A percentile compares a stretch with the other conserved stretches of the same genome.
phyloP scores from a whole-genome alignment of 2,888 invertebrate genomes.

The Polyommatus icarus region DNA sequence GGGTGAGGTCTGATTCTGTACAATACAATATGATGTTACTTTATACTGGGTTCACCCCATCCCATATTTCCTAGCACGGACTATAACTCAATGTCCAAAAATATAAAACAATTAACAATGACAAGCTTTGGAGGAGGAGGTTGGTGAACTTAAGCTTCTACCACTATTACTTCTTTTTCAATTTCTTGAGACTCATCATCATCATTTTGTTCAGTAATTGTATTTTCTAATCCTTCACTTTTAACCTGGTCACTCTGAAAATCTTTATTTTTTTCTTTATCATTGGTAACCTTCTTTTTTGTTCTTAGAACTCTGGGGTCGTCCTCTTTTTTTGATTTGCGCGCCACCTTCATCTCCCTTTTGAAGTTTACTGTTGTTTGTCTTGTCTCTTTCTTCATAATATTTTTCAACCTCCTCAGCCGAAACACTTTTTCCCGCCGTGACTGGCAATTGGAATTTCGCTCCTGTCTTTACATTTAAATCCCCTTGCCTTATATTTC shows the following conservation, averaged over 20 bases:
- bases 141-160: conserved; percentile 1
- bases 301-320: background rate
- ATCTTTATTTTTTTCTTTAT: no score
- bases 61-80: no score
- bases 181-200: conserved; percentile 6
- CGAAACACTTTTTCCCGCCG: conserved; percentile 39
- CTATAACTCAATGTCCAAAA: no score
- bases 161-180: conserved; percentile 5
- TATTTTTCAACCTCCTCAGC: conserved; percentile 39
- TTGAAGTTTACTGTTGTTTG: conserved; percentile 8
- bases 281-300: no score
- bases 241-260: no score
- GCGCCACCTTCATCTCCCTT: conserved; percentile 3
- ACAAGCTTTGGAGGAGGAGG: conserved; percentile 8
- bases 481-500: conserved; percentile 37
- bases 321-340: conserved; percentile 8
- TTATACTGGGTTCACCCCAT: no score
- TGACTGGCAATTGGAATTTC: conserved; percentile 41
- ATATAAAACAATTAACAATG: no score
- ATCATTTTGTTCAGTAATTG: conserved; percentile 12
- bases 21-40: no score
- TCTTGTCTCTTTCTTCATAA: conserved; percentile 37
- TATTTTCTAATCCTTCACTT: background rate
- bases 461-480: conserved; percentile 36
- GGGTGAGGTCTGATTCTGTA: no score